Base-by-base conservation (phyloP, 2,888 invertebrate species). In the Diplolepis rosae region DNA sequence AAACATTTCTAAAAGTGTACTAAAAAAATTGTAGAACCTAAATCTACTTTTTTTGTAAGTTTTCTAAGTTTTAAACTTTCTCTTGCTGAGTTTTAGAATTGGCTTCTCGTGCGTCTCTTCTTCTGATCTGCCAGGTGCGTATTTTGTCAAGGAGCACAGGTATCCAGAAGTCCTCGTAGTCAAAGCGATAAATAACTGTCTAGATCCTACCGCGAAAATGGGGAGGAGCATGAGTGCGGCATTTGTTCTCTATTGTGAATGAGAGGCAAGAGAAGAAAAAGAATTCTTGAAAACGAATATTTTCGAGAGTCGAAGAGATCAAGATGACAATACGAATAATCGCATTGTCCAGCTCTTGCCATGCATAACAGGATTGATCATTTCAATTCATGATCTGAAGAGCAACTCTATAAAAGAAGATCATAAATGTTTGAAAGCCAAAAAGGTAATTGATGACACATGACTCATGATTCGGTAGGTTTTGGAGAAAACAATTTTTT, bases 181-280 rank as follows among this genome's bases (percentile, higher is more conserved):
- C 56, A 35, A 18, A 18, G 30, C 56, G 35, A 56, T 56, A 56
- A 39, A 61, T 61, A 61, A 39, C 61, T 61, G 27, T 22, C 61
- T 61, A 22, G 11, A 39, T 61, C 9, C 13, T 39, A 61, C 61
- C 61, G 39, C 61, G 39, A 61, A 61, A 61, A 61, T 61, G 24
- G 61, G 61, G 61, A 61, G 61, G 61, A 61, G 61, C 39, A 39
- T 22, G 61, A 61, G 61, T 61, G 61, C 24, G 6, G 39, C 39
- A n/a, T 61, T 61, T 61, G 61, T 61, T 3, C 61, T n/a, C 13
- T n/a, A 39, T 61, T 24, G 35, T 39, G 39, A 61, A 61, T 61
- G 61, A 42, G 39, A 42, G 61, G 39, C 39, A 42, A 35, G n/a
- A 42, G 39, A 27, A 39, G 61, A 42, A 61, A 61, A 42, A 24